These are phyloP conservation scores for Meriones psammophilus DNA, from an alignment of 2,797 vertebrate species.

Conservation along the genomic window DNA sequence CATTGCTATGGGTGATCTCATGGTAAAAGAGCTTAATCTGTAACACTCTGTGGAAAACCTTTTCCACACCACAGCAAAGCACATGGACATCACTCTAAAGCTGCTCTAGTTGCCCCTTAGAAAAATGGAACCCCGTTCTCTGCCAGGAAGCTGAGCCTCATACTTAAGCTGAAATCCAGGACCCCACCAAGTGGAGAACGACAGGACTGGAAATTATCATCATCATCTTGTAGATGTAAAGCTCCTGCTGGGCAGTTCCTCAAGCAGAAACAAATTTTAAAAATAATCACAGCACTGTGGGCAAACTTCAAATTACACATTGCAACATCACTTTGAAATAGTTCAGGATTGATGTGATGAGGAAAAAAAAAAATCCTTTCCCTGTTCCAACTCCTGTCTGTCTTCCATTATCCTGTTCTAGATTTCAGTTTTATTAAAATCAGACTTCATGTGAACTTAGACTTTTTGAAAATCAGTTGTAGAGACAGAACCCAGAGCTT, in stretches of 20 bases:
- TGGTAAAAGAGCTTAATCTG: too few species aligned
- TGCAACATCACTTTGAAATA: not conserved
- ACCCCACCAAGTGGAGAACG: too few species aligned
- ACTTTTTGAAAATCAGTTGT: not conserved
- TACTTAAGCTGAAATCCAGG: too few species aligned
- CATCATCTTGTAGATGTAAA: constrained; percentile 8
- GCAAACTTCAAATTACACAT: not conserved
- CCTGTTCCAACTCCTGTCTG: not conserved
- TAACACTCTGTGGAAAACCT: too few species aligned
- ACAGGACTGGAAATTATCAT: not conserved
- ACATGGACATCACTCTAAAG: too few species aligned
- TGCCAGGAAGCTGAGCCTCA: too few species aligned
- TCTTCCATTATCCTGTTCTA: not conserved
- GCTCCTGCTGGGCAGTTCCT: not conserved
- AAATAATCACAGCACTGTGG: not conserved
- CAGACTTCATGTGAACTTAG: not conserved
- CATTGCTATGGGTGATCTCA: too few species aligned
- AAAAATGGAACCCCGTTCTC: too few species aligned
- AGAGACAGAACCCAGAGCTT: not conserved
- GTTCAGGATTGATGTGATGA: not conserved
- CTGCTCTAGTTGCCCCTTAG: too few species aligned
- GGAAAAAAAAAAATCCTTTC: not conserved
- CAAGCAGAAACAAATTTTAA: not conserved
- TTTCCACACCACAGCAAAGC: too few species aligned
- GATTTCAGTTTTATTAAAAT: not conserved